phyloP scores from a whole-genome alignment of 2,888 invertebrate genomes.

The Nesidiocoris tenuis region DNA sequence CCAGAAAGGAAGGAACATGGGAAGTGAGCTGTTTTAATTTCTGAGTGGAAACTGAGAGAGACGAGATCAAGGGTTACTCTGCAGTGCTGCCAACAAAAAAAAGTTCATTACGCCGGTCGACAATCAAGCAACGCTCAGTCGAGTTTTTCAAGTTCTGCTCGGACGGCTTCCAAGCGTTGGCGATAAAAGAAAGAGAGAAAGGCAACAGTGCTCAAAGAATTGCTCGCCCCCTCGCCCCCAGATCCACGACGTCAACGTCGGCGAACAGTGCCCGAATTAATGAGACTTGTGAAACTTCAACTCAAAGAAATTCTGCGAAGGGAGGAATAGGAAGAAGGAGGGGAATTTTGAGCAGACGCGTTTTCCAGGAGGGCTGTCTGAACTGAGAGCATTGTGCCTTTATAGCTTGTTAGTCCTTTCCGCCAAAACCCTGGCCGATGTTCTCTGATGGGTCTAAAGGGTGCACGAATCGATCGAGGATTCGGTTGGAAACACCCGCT shows the following conservation, averaged over 20 bases:
- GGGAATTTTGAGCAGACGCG: not conserved
- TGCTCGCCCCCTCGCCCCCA: slow-evolving; percentile 8
- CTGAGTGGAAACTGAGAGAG: slow-evolving; percentile 7
- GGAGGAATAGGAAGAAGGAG: not conserved
- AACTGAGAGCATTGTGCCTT: slow-evolving; percentile 38
- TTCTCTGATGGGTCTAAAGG: slow-evolving; percentile 14
- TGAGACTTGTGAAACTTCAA: slow-evolving; percentile 42
- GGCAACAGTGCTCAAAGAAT: slow-evolving; percentile 34
- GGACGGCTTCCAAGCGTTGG: slow-evolving; percentile 18
- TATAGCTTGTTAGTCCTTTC: slow-evolving; percentile 43
- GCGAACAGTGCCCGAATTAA: slow-evolving; percentile 37
- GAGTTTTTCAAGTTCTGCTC: slow-evolving; percentile 38
- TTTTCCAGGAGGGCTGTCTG: slow-evolving; percentile 21
- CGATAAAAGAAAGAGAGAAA: slow-evolving; percentile 18
- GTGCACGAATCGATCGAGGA: slow-evolving; percentile 36
- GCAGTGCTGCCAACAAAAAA: slow-evolving; percentile 11
- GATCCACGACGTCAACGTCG: slow-evolving; percentile 16
- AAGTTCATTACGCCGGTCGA: slow-evolving; percentile 32
- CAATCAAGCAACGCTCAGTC: slow-evolving; percentile 29
- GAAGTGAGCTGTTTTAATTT: slow-evolving; percentile 19
- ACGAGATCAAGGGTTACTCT: not conserved
- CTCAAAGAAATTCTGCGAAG: slow-evolving; percentile 40
- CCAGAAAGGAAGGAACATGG: not conserved
- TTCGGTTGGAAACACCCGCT: not conserved
- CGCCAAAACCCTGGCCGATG: slow-evolving; percentile 40